Conservation (phyloP, 2,797 vertebrate genomes). For the Cuniculus paca region DNA sequence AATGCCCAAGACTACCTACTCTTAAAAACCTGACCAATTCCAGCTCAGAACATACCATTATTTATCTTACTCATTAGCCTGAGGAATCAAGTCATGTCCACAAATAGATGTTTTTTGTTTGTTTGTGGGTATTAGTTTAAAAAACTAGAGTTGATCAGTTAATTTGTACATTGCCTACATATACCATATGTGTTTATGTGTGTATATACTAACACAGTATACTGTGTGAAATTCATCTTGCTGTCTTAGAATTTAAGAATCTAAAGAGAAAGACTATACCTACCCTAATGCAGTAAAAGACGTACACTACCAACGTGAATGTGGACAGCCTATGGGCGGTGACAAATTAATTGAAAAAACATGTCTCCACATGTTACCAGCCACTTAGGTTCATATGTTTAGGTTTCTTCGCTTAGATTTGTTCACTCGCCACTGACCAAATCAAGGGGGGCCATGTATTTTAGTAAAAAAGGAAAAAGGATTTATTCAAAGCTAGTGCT, state of each 20-base stretch:
- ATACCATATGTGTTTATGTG: not conserved
- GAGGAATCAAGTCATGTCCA: not conserved
- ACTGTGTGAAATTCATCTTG: slow-evolving; percentile 3
- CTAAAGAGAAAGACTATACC: not conserved
- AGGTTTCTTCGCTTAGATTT: no score
- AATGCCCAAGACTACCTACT: not conserved
- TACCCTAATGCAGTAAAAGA: not conserved
- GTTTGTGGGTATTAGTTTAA: slow-evolving; percentile 1
- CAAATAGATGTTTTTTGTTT: not conserved
- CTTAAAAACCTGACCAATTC: slow-evolving; percentile 8
- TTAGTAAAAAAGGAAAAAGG: not conserved
- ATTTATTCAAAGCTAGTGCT: not conserved
- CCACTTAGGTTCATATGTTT: no score
- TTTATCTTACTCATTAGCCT: not conserved
- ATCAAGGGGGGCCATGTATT: not conserved
- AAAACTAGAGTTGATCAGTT: not conserved
- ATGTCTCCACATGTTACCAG: not conserved
- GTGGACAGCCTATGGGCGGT: not conserved
- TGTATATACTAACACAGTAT: not conserved
- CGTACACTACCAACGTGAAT: not conserved
- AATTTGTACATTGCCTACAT: not conserved
- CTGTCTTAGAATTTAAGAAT: slow-evolving; percentile 23
- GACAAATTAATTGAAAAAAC: not conserved
- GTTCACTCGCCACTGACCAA: not conserved
- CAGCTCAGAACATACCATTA: not conserved